Base-by-base conservation (phyloP, 2,113 vertebrate species). In the Ochotona curzoniae region DNA sequence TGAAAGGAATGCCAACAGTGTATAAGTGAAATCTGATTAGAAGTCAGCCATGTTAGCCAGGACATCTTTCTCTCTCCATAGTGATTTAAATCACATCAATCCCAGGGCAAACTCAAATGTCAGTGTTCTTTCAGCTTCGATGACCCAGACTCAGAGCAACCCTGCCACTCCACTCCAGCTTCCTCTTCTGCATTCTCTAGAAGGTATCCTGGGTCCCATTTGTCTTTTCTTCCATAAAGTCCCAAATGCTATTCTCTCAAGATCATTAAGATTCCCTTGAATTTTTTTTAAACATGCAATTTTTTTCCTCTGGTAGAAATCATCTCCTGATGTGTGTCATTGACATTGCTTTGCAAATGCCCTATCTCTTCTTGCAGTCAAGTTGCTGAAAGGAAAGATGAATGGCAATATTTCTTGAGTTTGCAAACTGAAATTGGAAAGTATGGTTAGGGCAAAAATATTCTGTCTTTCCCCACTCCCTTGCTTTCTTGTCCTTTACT, bases 41-140 rank as follows among this genome's bases (percentile, higher is more conserved):
- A 96, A 94, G 96, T 95, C 96, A 96, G 78, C 93, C 92, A 90
- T 93, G 95, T 95, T 97, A 97, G 74, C 44, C 57, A 92, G 69
- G 94, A 90, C 91, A 94, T n/a, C n/a, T n/a, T n/a, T 88, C 96
- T 96, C 80, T 93, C 90, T 96, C 75, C 20, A 51, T 97, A 96
- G 93, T 71, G 75, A 96, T 96, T 96, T 95, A 94, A 96, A 93
- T 95, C 90, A 81, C 89, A 95, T 96, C 93, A 92, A 66, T 94
- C 91, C 85, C n/a, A 90, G 71, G 94, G 84, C 9, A 13, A 60
- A 14, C 71, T 91, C 60, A 20, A 21, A 75, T 94, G 90, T 80
- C 61, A 80, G 10, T 90, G 84, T 88, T 79, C 82, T 94, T 94
- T 91, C 21, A 49, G 64, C 32, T 47, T 23, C 76, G 44, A 86